Evolutionary conservation across 2,113 vertebrate species (phyloP).

Genomic region (Hydrolagus affinis): DNA sequence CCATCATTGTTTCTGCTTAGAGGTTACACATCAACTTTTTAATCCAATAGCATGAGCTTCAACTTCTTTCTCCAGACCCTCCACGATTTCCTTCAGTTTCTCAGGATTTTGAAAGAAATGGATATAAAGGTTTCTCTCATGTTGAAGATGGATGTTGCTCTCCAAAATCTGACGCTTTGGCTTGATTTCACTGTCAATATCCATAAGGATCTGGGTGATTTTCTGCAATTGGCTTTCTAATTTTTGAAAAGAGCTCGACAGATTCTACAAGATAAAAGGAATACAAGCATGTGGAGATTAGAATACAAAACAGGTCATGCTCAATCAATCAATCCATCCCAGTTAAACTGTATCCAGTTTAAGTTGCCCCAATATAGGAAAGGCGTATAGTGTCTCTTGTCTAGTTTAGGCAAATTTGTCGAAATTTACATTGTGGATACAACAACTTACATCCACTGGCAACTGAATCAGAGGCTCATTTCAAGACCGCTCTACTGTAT

Average conservation of each 20-base stretch:
- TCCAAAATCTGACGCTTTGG: slow-evolving; percentile 66
- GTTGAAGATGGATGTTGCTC: slow-evolving; percentile 55
- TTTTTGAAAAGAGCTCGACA: slow-evolving; percentile 58
- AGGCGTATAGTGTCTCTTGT: too few relatives aligned
- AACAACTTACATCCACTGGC: too few relatives aligned
- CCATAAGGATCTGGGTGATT: slow-evolving; percentile 61
- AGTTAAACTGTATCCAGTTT: too few relatives aligned
- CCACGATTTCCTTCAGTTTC: slow-evolving; percentile 63
- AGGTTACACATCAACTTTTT: slow-evolving; percentile 33
- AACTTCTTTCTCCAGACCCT: slow-evolving; percentile 62
- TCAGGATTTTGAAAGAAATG: slow-evolving; percentile 71
- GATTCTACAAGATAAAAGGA: slow-evolving; percentile 56
- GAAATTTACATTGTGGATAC: too few relatives aligned
- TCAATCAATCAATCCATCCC: too few relatives aligned
- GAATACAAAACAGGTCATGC: too few relatives aligned
- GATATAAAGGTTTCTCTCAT: slow-evolving; percentile 76
- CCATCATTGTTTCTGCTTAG: neutral
- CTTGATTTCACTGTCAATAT: slow-evolving; percentile 68
- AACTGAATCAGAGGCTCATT: too few relatives aligned
- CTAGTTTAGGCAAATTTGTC: too few relatives aligned
- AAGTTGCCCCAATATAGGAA: too few relatives aligned
- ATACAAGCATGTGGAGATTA: too few relatives aligned
- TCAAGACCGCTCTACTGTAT: too few relatives aligned
- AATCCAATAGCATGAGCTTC: slow-evolving; percentile 41
- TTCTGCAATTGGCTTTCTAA: slow-evolving; percentile 60